Evolutionary conservation across 2,797 vertebrate species (phyloP), one percentile per base, ranked within the genome.

Genomic region (Chaetodon trifasciatus): DNA sequence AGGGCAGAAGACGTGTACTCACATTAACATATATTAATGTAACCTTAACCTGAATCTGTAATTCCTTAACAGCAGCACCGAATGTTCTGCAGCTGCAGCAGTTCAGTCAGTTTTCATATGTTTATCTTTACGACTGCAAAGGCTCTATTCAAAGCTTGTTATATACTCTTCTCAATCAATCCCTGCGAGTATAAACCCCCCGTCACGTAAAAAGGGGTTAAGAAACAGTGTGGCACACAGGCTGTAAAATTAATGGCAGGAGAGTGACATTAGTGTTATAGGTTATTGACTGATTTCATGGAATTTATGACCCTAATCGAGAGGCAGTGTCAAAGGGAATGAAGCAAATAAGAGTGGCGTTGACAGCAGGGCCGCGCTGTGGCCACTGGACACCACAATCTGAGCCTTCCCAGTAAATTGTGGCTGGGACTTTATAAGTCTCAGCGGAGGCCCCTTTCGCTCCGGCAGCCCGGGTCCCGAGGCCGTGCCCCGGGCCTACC

Each of bases 181-280:
- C 74, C 70, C 63, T 28, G 78, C 63, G 83, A 75, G 85, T 76
- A 70, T 91, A 86, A 90, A 74, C 78, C 78, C 73, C 68, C 24
- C 76, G 89, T 89, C 89, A 86, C 78, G 68, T 93, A 87, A 88
- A 88, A 69, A 70, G 86, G 86, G 86, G 82, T 87, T 90, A 89
- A 87, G 87, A 90, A 91, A 90, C 88, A 90, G 85, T 81, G 91
- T 87, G 91, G 89, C 89, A 64, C 88, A 73, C 77, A 16, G 81
- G 91, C 92, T 76, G 91, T 94, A 91, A 93, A 93, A 91, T 88
- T 89, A 91, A 94, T 89, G 89, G 91, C 90, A 88, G 88, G 55
- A 89, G 89, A 91, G 90, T 92, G 94, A 94, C 93, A 93, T 94
- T 93, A 94, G 91, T 94, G 93, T 94, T 95, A 94, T 94, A 94